Conservation (phyloP, 2,113 vertebrate species). For the Podocnemis expansa region DNA sequence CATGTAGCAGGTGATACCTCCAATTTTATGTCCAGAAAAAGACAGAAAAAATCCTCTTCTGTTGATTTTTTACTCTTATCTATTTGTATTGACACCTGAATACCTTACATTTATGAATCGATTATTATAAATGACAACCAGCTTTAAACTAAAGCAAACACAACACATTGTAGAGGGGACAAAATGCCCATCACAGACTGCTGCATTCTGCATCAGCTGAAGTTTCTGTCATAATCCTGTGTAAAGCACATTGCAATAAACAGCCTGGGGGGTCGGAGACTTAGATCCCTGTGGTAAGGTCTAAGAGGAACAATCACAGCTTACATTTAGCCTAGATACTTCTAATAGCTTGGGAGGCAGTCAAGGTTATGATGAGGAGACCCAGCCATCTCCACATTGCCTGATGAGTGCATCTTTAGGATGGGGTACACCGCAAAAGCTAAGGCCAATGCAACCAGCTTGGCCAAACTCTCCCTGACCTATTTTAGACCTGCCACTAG, state of each 20-base stretch:
- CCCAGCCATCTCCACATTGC: too few species aligned
- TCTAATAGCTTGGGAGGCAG: accelerated
- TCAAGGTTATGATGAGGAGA: too few species aligned
- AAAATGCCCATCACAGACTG: not conserved
- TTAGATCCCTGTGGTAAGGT: not conserved
- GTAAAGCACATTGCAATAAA: not conserved
- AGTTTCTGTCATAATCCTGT: not conserved
- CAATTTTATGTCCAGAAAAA: not conserved
- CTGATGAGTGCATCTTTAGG: too few species aligned
- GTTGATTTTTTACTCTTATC: conserved; percentile 10
- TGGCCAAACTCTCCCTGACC: too few species aligned
- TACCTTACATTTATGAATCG: conserved; percentile 54
- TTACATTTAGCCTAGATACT: not conserved
- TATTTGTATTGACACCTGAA: conserved; percentile 53
- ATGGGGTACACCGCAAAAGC: not conserved
- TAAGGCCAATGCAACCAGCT: not conserved
- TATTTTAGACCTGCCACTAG: too few species aligned
- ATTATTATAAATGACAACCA: conserved; percentile 58
- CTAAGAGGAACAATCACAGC: not conserved
- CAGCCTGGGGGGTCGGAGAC: not conserved
- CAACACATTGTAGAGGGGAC: conserved; percentile 23
- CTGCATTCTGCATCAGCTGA: not conserved
- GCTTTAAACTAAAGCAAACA: conserved; percentile 44
- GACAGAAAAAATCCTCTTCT: not conserved
- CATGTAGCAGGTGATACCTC: conserved; percentile 12